Base-by-base conservation (phyloP, 1,140 invertebrate species). In the Babylonia areolata region DNA sequence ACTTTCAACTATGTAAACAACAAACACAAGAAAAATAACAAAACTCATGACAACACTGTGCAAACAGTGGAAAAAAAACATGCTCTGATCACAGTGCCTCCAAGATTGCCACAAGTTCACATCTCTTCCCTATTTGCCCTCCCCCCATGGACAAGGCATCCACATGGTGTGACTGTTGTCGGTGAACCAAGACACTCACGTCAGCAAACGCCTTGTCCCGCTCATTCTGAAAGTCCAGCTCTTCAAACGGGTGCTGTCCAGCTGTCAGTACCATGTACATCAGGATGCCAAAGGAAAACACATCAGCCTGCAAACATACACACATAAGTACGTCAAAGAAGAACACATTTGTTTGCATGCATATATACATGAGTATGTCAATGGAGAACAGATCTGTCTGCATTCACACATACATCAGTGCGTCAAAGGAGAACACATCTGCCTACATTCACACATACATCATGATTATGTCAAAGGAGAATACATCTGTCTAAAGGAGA, bases 271-370 rank as follows among this genome's bases (percentile, higher is more conserved):
- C 81, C 39, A 89, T 87, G 81, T 92, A 94, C 81, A 94, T 80
- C 5, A 91, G 90, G 17, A 94, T 90, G 5, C 93, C 93, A 87
- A 91, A 91, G 5, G 93, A 93, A 85, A 92, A 94, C 3, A 94
- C 87, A 85, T 94, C 93, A 40, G 93, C 93, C 92, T 93, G 82
- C 35, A 88, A 73, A 73, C 71, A 69, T 31, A 69, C n/a, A 69
- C 64, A 69, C 64, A 69, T n/a, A 12, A 3, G 28, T 6, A 69
- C 15, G 28, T 69, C 23, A 9, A 69, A 54, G 51, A 23, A 69
- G n/a, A 69, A 31, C 64, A 3, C 23, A 31, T 69, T 23, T 69
- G 64, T 28, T 69, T 69, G 23, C 23, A 6, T 69, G 23, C 23
- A 6, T 23, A 69, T 6, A 28, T 69, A n/a, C 64, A 35, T 73